phyloP scores from a whole-genome alignment of 2,888 invertebrate genomes.

The Polietes domitor region DNA sequence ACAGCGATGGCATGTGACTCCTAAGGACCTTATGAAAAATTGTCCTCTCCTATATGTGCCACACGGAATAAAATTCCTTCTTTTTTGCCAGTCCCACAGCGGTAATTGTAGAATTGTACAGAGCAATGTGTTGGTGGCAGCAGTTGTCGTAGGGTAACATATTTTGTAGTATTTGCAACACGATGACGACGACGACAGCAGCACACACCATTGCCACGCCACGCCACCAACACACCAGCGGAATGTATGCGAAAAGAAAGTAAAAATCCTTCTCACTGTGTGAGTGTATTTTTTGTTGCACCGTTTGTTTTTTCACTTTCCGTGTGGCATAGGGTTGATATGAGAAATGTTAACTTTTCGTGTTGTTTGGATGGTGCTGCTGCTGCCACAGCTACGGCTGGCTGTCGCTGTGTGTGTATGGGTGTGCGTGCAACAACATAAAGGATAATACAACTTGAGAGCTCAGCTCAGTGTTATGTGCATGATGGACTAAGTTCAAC shows the following conservation, averaged over 20 bases:
- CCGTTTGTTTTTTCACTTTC: slow-evolving; percentile 27
- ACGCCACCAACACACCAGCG: too few relatives aligned
- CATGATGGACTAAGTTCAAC: slow-evolving; percentile 58
- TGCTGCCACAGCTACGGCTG: slow-evolving; percentile 25
- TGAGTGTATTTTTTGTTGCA: slow-evolving; percentile 8
- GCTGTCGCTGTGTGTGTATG: slow-evolving; percentile 19
- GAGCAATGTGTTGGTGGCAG: neutral
- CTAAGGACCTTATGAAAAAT: slow-evolving; percentile 63
- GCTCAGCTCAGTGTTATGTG: slow-evolving; percentile 38
- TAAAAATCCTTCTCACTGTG: slow-evolving; percentile 24
- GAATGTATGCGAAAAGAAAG: slow-evolving; percentile 40
- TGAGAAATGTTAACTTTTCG: slow-evolving; percentile 37
- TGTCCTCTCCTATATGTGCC: slow-evolving; percentile 34
- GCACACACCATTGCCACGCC: neutral
- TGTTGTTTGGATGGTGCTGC: slow-evolving; percentile 17
- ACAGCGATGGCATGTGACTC: slow-evolving; percentile 41
- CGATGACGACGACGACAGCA: neutral
- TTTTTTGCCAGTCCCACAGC: slow-evolving; percentile 13
- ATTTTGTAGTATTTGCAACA: slow-evolving; percentile 34
- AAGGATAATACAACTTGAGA: slow-evolving; percentile 53
- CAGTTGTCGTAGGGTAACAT: slow-evolving; percentile 16
- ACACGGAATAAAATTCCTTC: slow-evolving; percentile 40
- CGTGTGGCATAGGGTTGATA: slow-evolving; percentile 1
- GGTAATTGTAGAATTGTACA: slow-evolving; percentile 28
- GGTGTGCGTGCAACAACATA: slow-evolving; percentile 39